Evolutionary conservation across 2,888 invertebrate species (phyloP).

Genomic region (Thyatira batis): DNA sequence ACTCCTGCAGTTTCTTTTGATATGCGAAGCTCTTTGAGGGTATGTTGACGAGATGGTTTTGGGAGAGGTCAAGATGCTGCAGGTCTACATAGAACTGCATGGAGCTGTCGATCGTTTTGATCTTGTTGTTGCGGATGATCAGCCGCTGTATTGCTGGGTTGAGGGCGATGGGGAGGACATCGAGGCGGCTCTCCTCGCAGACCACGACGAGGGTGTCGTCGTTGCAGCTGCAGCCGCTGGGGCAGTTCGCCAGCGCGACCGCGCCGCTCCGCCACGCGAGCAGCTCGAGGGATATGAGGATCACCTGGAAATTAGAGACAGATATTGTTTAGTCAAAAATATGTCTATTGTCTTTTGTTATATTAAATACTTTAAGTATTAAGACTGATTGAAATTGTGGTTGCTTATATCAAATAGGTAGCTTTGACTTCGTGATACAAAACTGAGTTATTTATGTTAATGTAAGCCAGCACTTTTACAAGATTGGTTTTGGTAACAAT

Average conservation of each 20-base stretch:
- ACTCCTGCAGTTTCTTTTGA: slow-evolving; percentile 90
- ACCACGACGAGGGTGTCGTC: slow-evolving; percentile 93
- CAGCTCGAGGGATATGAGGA: slow-evolving; percentile 63
- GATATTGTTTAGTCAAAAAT: too few relatives aligned
- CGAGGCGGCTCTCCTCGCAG: slow-evolving; percentile 92
- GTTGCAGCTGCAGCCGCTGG: slow-evolving; percentile 93
- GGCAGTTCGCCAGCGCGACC: slow-evolving; percentile 88
- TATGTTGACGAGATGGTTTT: slow-evolving; percentile 91
- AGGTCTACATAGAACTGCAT: slow-evolving; percentile 94
- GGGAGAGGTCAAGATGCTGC: slow-evolving; percentile 92
- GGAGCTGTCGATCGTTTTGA: slow-evolving; percentile 93
- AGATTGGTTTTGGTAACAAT: too few relatives aligned
- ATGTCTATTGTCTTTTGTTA: too few relatives aligned
- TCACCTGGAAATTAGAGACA: slow-evolving; percentile 61
- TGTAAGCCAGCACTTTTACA: too few relatives aligned
- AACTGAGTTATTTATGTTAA: too few relatives aligned
- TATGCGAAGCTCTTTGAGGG: slow-evolving; percentile 90
- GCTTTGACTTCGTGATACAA: too few relatives aligned
- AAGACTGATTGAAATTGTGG: too few relatives aligned
- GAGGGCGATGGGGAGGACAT: slow-evolving; percentile 94
- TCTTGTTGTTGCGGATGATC: slow-evolving; percentile 92
- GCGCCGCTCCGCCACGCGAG: slow-evolving; percentile 71
- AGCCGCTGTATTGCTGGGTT: slow-evolving; percentile 95
- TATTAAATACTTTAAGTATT: too few relatives aligned
- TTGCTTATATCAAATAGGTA: too few relatives aligned